Conservation (phyloP, 2,888 invertebrate genomes). For the Nymphalis urticae region DNA sequence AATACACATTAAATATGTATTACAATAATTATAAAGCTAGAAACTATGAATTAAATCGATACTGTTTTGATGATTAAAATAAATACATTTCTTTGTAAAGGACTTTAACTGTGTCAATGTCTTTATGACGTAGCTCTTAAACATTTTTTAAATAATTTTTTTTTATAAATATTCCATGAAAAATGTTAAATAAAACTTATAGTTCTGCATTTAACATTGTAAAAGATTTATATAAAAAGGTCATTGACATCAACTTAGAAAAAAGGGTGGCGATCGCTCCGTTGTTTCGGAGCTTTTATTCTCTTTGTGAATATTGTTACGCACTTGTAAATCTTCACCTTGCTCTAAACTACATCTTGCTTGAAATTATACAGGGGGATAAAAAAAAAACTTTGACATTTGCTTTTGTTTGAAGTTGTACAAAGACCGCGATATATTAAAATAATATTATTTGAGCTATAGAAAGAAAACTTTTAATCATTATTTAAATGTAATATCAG, state of each 20-base stretch:
- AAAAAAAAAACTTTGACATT: background rate
- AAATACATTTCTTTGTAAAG: too few species aligned
- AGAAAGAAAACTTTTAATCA: too few species aligned
- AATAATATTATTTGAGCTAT: too few species aligned
- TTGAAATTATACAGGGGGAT: conserved; percentile 52
- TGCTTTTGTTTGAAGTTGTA: background rate
- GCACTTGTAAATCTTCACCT: conserved; percentile 69
- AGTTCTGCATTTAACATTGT: background rate
- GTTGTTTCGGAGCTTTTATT: conserved; percentile 60
- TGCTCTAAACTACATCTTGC: conserved; percentile 46
- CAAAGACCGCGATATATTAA: too few species aligned
- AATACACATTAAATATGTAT: too few species aligned
- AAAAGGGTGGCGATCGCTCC: conserved; percentile 53
- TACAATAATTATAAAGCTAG: too few species aligned
- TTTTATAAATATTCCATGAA: background rate
- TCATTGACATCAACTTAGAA: conserved; percentile 56
- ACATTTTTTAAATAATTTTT: too few species aligned
- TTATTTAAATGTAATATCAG: too few species aligned
- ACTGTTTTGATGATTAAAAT: too few species aligned
- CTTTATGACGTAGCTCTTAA: too few species aligned
- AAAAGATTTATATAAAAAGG: conserved; percentile 42
- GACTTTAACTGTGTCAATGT: too few species aligned
- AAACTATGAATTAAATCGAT: too few species aligned
- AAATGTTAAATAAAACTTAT: background rate
- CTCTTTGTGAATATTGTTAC: conserved; percentile 61